Percentiles rank a stretch among this genome's conserved stretches.
Evolutionary conservation across 2,888 invertebrate genomes (phyloP).

Genomic region (Lasioglossum zephyrum): DNA sequence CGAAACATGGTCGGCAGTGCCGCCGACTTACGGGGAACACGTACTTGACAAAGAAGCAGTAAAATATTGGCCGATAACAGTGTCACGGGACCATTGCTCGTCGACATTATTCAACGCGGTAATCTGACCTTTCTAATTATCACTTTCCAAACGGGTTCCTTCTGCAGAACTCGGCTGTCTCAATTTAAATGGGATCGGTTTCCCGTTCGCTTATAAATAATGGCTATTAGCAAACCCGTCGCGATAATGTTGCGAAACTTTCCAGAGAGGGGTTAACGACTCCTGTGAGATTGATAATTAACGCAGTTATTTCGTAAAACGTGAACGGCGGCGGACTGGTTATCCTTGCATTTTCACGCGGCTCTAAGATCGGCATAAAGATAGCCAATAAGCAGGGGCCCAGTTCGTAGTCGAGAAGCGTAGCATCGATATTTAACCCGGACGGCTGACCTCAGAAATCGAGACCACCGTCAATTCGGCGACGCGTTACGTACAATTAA

Average conservation of each 20-base stretch:
- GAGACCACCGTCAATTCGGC: slow-evolving; percentile 44
- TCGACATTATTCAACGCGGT: not conserved
- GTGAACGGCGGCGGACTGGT: slow-evolving; percentile 63
- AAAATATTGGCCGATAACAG: not conserved
- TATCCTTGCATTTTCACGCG: slow-evolving; percentile 62
- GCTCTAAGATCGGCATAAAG: slow-evolving; percentile 56
- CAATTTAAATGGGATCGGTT: not conserved
- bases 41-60: not conserved
- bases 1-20: slow-evolving; percentile 37
- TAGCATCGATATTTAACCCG: slow-evolving; percentile 65
- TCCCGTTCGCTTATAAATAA: not conserved
- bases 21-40: slow-evolving; percentile 16
- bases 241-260: not conserved
- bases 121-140: not conserved
- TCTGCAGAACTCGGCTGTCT: not conserved
- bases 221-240: not conserved
- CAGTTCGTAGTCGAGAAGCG: slow-evolving; percentile 59
- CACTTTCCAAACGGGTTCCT: not conserved
- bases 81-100: not conserved
- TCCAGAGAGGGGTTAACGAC: not conserved
- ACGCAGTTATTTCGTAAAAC: slow-evolving; percentile 22
- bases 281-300: not conserved
- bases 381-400: slow-evolving; percentile 63
- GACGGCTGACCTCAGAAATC: slow-evolving; percentile 62
- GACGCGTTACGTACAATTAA: slow-evolving; percentile 40